Evolutionary conservation across 2,888 invertebrate species (phyloP).

Genomic region (Leptodirus hochenwartii): DNA sequence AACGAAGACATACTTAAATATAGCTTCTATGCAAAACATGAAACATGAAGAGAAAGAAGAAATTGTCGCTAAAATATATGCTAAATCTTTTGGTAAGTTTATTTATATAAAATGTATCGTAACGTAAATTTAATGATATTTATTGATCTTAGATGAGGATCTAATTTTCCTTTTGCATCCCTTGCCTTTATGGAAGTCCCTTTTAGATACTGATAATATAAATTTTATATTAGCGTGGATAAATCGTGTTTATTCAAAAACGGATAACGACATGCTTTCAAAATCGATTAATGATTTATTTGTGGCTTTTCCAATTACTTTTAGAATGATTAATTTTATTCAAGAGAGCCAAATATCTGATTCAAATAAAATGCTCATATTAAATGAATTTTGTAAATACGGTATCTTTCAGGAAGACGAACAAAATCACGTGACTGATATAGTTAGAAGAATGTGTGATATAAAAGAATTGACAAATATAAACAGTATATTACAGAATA

Average conservation of each 20-base stretch:
- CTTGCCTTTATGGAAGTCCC: slow-evolving; percentile 37
- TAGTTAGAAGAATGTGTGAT: slow-evolving; percentile 40
- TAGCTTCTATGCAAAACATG: slow-evolving; percentile 5
- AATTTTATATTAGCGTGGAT: slow-evolving; percentile 43
- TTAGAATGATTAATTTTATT: slow-evolving; percentile 1
- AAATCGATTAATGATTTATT: slow-evolving; percentile 14
- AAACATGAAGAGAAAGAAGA: slow-evolving; percentile 1
- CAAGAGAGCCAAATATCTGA: slow-evolving; percentile 29
- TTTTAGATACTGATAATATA: slow-evolving; percentile 35
- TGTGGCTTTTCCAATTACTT: not conserved
- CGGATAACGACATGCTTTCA: slow-evolving; percentile 29
- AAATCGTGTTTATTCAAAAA: slow-evolving; percentile 32
- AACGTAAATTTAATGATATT: not conserved
- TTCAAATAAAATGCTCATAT: slow-evolving; percentile 36
- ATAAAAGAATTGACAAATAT: slow-evolving; percentile 34
- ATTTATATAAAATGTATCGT: not conserved
- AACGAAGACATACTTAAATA: slow-evolving; percentile 1
- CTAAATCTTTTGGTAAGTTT: slow-evolving; percentile 32
- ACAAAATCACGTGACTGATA: slow-evolving; percentile 31
- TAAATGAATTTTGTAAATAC: slow-evolving; percentile 40
- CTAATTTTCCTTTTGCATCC: slow-evolving; percentile 33
- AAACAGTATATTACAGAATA: slow-evolving; percentile 32
- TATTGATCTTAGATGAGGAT: slow-evolving; percentile 16
- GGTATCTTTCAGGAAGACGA: slow-evolving; percentile 46
- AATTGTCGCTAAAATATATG: not conserved